Evolutionary conservation across 2,113 vertebrate species (phyloP).

Genomic region (Mormoops blainvillei): DNA sequence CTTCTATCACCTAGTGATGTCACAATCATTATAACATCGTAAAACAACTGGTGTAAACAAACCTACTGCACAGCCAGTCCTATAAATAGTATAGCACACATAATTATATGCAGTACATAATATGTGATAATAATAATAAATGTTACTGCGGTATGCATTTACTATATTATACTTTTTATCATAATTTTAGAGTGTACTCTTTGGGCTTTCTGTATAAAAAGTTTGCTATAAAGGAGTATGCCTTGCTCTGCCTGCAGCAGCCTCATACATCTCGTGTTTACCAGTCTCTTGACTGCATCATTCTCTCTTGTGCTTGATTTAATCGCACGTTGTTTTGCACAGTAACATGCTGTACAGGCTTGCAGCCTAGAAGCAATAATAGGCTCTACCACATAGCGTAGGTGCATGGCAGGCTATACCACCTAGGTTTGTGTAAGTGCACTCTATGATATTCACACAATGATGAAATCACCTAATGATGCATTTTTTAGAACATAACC

Average conservation of each 20-base stretch:
- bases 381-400: too few species aligned
- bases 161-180: not conserved
- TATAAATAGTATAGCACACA: not conserved
- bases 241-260: not conserved
- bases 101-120: not conserved
- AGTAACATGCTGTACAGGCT: too few species aligned
- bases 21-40: not conserved
- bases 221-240: not conserved
- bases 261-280: not conserved
- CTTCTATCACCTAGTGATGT: too few species aligned
- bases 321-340: too few species aligned
- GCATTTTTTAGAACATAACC: not conserved
- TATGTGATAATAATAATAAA: not conserved
- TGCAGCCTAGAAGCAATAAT: too few species aligned
- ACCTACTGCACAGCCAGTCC: not conserved
- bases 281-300: too few species aligned
- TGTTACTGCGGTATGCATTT: not conserved
- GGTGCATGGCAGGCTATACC: too few species aligned
- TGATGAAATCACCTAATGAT: not conserved
- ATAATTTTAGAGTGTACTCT: not conserved
- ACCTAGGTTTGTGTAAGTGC: too few species aligned
- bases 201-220: not conserved
- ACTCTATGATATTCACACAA: not conserved
- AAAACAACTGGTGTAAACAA: not conserved
- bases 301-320: too few species aligned